phyloP scores from a whole-genome alignment of 2,113 vertebrate species.

The Scartelaos histophorus region DNA sequence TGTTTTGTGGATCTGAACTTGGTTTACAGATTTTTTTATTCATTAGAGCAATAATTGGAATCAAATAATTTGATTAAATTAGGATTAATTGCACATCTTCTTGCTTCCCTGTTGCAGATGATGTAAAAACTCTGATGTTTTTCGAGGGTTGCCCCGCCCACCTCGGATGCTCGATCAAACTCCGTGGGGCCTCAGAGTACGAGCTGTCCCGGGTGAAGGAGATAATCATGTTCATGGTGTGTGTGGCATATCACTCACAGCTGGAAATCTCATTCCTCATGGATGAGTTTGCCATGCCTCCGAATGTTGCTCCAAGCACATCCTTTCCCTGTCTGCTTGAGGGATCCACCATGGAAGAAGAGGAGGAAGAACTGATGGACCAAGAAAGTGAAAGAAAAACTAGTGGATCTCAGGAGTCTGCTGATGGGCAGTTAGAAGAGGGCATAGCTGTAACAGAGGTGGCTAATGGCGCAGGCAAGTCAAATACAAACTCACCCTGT shows the following conservation, averaged over 20 bases:
- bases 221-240: conserved; percentile 95
- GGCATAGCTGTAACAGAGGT: conserved; percentile 49
- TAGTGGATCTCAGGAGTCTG: conserved; percentile 46
- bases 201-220: conserved; percentile 96
- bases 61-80: no score
- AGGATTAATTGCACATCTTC: no score
- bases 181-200: conserved; percentile 91
- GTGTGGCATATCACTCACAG: conserved; percentile 96
- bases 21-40: no score
- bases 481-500: conserved; percentile 26
- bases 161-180: conserved; percentile 93
- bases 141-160: conserved; percentile 94
- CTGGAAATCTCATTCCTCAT: conserved; percentile 99
- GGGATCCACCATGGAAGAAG: conserved; percentile 50
- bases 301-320: conserved; percentile 81
- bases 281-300: conserved; percentile 99
- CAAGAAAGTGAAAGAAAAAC: conserved; percentile 42
- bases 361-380: conserved; percentile 27
- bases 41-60: no score
- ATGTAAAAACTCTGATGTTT: conserved; percentile 94
- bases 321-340: conserved; percentile 89
- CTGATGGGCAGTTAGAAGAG: conserved; percentile 63
- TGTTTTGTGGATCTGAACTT: no score
- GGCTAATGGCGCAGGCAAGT: conserved; percentile 15
- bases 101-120: conserved; percentile 78